Evolutionary conservation across 1,140 invertebrate genomes (phyloP), one percentile per base, ranked within the genome.

Genomic region (Drosophila ananassae): DNA sequence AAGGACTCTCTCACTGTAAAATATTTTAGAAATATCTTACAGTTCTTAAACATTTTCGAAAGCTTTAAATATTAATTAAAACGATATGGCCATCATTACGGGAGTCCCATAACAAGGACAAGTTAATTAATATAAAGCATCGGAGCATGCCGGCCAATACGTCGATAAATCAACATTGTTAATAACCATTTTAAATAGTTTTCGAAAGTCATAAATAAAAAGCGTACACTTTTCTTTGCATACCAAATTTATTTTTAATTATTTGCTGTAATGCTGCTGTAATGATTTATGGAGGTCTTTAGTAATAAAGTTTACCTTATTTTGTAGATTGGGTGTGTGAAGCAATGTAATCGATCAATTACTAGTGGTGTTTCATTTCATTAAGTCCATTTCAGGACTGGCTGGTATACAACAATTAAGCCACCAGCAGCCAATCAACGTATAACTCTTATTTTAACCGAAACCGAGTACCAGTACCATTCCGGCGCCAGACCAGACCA

Each of bases 271-370:
- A 17, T 34, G 28, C 54, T 8, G 39, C n/a, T 12, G 25, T 34
- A 21, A 69, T 69, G 67, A 71, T 71, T 69, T 71, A 71, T 71
- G 44, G 34, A 37, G 34, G 41, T 44, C 41, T 44, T 44, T 13
- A 9, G 47, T 12, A 66, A 66, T 54, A 54, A 68, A 66, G 41
- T 32, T 22, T 17, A 30, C 17, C 17, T 46, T n/a, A 41, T 64
- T 2, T 66, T 28, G 44, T 54, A 67, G 1, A 44, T 44, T 13
- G 12, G 3, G 12, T 13, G 39, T 69, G 47, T 34, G 41, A 5
- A 5, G 63, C 5, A 48, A 37, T 75, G 72, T 75, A 75, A 75
- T 75, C 72, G 72, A 75, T 75, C 72, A 75, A 75, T 75, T 75
- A 75, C 62, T 52, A 53, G 25, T 50, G 71, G 58, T 73, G 59